Evolutionary conservation across 2,797 vertebrate genomes (phyloP).

Genomic region (Chanos chanos): DNA sequence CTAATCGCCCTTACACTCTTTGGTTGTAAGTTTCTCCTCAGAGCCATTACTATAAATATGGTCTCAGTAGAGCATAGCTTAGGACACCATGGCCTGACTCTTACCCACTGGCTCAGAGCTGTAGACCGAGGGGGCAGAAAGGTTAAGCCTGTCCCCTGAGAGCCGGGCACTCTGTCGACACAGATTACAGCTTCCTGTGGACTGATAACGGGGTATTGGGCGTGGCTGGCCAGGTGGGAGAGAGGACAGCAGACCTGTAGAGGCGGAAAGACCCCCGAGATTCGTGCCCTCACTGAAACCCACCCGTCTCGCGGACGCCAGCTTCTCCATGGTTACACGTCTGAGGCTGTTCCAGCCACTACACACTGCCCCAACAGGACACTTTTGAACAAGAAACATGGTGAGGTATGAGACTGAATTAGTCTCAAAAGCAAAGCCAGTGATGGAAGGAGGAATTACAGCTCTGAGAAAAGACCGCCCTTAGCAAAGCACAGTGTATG

Average conservation of each 20-base stretch:
- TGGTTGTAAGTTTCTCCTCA: too few species aligned
- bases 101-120: constrained; percentile 55
- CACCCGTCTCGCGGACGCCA: constrained; percentile 39
- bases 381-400: constrained; percentile 6
- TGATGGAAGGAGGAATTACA: too few species aligned
- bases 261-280: constrained; percentile 5
- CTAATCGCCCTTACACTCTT: too few species aligned
- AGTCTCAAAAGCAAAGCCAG: too few species aligned
- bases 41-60: too few species aligned
- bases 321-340: constrained; percentile 49
- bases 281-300: constrained; percentile 52
- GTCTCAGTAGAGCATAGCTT: too few species aligned
- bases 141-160: constrained; percentile 47
- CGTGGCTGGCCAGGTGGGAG: background rate
- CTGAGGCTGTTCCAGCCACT: constrained; percentile 57
- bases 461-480: too few species aligned
- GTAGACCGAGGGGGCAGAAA: constrained; percentile 54
- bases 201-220: constrained; percentile 49
- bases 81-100: too few species aligned
- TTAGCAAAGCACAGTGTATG: too few species aligned
- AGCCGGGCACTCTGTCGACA: constrained; percentile 40
- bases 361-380: constrained; percentile 14
- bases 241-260: constrained; percentile 35
- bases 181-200: constrained; percentile 45
- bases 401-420: background rate